phyloP scores from a whole-genome alignment of 2,888 invertebrate genomes.

The Synanthedon tipuliformis region DNA sequence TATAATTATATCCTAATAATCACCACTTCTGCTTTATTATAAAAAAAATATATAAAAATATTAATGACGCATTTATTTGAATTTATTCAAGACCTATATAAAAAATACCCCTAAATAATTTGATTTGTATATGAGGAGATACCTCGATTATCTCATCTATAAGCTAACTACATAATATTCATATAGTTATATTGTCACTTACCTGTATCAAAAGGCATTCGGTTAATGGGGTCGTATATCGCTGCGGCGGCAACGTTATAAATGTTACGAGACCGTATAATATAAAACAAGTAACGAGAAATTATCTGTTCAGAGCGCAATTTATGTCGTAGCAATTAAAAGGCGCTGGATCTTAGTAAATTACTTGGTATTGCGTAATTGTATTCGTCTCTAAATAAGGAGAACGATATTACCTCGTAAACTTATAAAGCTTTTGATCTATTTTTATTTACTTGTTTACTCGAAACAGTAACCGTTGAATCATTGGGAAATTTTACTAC shows the following conservation, averaged over 20 bases:
- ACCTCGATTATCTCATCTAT: no score
- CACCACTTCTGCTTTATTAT: no score
- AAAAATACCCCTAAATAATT: no score
- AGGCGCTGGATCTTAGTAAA: constrained; percentile 50
- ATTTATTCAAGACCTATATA: no score
- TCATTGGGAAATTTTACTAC: no score
- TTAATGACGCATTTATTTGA: no score
- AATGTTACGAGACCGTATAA: constrained; percentile 24
- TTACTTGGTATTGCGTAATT: constrained; percentile 53
- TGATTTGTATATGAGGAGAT: no score
- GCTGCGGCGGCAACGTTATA: constrained; percentile 17
- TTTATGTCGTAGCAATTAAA: constrained; percentile 55
- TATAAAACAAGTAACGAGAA: constrained; percentile 37
- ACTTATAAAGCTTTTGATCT: constrained; percentile 49
- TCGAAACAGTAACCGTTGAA: constrained; percentile 14
- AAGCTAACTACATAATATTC: background rate
- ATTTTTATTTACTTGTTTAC: constrained; percentile 49
- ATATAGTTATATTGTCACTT: background rate
- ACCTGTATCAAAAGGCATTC: background rate
- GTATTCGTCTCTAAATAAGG: constrained; percentile 50
- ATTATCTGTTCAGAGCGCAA: constrained; percentile 52
- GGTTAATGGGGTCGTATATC: background rate
- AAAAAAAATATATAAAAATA: no score
- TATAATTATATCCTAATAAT: no score
- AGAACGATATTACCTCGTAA: constrained; percentile 48